phyloP scores from a whole-genome alignment of 2,113 vertebrate species.

The Malurus alboscapulatus region DNA sequence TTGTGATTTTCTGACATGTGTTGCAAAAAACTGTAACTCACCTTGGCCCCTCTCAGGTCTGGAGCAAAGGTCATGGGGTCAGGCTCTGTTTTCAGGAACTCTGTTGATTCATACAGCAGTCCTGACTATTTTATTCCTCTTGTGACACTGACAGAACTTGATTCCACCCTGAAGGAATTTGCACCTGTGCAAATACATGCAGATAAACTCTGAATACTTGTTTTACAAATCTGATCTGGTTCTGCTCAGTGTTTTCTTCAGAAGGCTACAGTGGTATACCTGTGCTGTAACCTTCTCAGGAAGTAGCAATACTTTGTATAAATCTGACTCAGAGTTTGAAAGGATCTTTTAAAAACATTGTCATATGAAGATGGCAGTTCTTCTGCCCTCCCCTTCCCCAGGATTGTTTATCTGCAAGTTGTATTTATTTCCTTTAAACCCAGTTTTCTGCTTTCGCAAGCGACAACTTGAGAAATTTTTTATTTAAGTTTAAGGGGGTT shows the following conservation, averaged over 20 bases:
- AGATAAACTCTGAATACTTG: neutral
- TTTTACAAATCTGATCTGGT: neutral
- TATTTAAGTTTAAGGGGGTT: neutral
- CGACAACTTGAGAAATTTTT: neutral
- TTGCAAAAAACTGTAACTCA: neutral
- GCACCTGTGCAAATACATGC: accelerated
- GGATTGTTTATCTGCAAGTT: neutral
- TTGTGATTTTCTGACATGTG: neutral
- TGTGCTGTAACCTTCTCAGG: neutral
- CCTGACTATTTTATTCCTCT: neutral
- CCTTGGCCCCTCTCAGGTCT: neutral
- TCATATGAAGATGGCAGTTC: neutral
- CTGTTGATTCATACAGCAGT: accelerated
- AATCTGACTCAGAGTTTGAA: neutral
- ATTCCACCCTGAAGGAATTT: neutral
- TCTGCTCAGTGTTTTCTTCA: neutral
- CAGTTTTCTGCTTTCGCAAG: neutral
- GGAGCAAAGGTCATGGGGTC: neutral
- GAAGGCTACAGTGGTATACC: neutral
- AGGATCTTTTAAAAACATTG: neutral
- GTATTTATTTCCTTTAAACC: neutral
- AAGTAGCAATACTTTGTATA: neutral
- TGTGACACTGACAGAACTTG: neutral
- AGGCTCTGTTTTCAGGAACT: neutral
- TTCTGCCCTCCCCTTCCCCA: neutral